phyloP scores from a whole-genome alignment of 2,113 vertebrate species.

The Entelurus aequoreus region DNA sequence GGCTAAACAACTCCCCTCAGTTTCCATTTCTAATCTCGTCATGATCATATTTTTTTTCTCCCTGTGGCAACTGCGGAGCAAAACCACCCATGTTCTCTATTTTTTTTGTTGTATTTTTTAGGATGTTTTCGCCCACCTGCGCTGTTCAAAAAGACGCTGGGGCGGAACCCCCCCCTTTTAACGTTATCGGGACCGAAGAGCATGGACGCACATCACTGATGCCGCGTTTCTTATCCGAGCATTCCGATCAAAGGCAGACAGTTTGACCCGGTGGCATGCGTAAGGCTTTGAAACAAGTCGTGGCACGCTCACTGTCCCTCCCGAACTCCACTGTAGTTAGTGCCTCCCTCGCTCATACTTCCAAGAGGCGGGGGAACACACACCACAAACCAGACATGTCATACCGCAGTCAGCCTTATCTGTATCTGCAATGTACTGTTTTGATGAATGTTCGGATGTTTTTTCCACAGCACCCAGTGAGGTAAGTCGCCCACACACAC shows the following conservation, averaged over 20 bases:
- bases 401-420: conserved; percentile 53
- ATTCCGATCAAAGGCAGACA: conserved; percentile 45
- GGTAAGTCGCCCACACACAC: conserved; percentile 57
- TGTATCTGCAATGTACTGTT: conserved; percentile 59
- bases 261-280: conserved; percentile 39
- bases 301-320: conserved; percentile 42
- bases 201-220: conserved; percentile 13
- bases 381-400: conserved; percentile 41
- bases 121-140: conserved; percentile 35
- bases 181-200: conserved; percentile 47
- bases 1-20: background rate
- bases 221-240: conserved; percentile 39
- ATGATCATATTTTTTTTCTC: background rate
- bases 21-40: background rate
- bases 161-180: conserved; percentile 14
- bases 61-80: background rate
- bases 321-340: conserved; percentile 5
- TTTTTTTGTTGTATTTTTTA: background rate
- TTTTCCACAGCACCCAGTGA: conserved; percentile 60
- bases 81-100: background rate
- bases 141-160: conserved; percentile 4
- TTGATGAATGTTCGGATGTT: conserved; percentile 73
- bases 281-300: conserved; percentile 37
- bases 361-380: conserved; percentile 14
- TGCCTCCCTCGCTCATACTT: too few relatives aligned